phyloP scores from a whole-genome alignment of 2,113 vertebrate genomes.

The Dipodomys merriami region DNA sequence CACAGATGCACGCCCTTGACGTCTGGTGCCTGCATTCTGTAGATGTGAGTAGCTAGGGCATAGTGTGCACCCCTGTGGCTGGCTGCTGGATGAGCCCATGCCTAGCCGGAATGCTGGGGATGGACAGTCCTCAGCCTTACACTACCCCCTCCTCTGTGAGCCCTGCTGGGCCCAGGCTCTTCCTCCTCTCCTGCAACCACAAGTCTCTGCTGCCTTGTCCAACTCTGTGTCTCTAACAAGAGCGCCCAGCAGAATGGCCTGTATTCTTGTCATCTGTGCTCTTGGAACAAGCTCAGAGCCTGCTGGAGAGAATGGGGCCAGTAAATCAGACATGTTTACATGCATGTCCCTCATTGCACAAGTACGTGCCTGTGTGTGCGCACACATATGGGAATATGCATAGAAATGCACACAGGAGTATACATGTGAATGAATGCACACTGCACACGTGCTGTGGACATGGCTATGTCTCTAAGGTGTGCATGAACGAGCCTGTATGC shows the following conservation, averaged over 20 bases:
- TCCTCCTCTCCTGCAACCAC: neutral
- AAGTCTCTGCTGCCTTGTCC: neutral
- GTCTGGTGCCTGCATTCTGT: accelerated
- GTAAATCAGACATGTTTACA: neutral
- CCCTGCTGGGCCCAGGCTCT: too few species aligned
- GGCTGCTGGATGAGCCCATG: too few species aligned
- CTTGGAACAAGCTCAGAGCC: neutral
- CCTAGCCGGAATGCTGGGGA: too few species aligned
- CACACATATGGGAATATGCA: accelerated
- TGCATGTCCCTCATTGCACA: neutral
- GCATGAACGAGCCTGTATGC: neutral
- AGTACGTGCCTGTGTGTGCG: too few species aligned
- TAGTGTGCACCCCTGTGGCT: neutral
- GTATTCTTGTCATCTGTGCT: neutral
- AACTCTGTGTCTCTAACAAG: neutral
- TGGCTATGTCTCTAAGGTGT: neutral
- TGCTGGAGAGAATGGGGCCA: neutral
- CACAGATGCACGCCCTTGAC: accelerated
- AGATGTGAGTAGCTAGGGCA: accelerated
- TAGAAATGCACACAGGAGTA: neutral
- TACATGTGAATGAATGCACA: neutral
- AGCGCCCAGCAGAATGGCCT: neutral
- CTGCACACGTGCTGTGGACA: accelerated
- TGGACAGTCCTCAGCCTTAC: too few species aligned
- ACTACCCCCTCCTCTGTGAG: too few species aligned